Evolutionary conservation across 2,797 vertebrate species (phyloP).

Genomic region (Tragopan temminckii): DNA sequence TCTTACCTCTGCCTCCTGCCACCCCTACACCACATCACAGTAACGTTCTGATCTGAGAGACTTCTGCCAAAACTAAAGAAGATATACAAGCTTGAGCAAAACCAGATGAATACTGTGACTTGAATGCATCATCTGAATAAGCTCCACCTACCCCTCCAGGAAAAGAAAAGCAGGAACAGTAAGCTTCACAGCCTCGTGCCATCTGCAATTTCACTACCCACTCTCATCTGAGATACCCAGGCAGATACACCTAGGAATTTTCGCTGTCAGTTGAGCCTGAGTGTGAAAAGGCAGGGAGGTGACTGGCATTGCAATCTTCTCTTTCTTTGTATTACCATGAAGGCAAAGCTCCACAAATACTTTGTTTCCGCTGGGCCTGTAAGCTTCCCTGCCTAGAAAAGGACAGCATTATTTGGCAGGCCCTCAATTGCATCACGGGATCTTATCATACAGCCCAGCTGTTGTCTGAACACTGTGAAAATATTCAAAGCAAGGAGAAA

Average conservation of each 20-base stretch:
- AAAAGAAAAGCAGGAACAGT: background rate
- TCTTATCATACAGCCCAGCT: background rate
- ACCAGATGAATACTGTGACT: background rate
- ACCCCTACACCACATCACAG: background rate
- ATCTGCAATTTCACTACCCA: background rate
- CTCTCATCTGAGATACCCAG: background rate
- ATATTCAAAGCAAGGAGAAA: background rate
- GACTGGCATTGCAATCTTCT: background rate
- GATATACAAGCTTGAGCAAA: background rate
- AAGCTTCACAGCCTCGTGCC: background rate
- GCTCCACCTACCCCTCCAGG: background rate
- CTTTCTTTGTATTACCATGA: background rate
- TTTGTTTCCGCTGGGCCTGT: background rate
- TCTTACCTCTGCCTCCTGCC: background rate
- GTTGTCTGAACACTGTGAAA: background rate
- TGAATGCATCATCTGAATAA: background rate
- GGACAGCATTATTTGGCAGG: background rate
- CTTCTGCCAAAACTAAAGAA: background rate
- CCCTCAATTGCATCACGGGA: background rate
- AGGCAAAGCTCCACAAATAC: conserved; percentile 11
- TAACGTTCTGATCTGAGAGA: background rate
- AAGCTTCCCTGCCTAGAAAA: background rate
- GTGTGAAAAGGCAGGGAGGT: background rate
- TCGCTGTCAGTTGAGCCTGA: background rate
- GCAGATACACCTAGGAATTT: background rate